phyloP scores from a whole-genome alignment of 53 echinoderm and acorn worm species.

The Apostichopus leukothele region DNA sequence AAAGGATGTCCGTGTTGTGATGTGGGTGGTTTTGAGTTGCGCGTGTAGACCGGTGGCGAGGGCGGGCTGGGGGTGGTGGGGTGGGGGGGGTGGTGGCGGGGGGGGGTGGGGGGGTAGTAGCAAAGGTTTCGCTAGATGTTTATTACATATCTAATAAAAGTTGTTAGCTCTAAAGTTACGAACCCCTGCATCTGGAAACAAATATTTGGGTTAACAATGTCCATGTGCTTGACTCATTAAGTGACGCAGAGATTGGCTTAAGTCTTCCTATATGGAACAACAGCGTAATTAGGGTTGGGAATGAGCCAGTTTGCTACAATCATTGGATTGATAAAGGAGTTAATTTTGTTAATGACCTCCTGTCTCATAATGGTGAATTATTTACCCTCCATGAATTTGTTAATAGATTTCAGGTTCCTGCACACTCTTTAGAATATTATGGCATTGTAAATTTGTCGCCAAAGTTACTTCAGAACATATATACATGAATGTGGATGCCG shows the following conservation, averaged over 20 bases:
- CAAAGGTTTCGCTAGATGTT: not conserved
- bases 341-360: not conserved
- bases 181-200: not conserved
- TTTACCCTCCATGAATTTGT: not conserved
- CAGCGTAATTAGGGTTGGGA: not conserved
- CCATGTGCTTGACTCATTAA: not conserved
- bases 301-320: not conserved
- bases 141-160: not conserved
- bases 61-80: too few species aligned
- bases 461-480: not conserved
- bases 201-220: not conserved
- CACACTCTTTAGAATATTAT: constrained; percentile 11
- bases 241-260: not conserved
- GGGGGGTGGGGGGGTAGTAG: too few species aligned
- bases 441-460: not conserved
- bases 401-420: not conserved
- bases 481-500: not conserved
- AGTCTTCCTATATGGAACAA: constrained; percentile 8
- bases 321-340: not conserved
- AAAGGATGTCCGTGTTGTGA: too few species aligned
- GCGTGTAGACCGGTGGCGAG: too few species aligned
- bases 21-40: too few species aligned
- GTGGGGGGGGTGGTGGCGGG: too few species aligned
- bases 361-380: not conserved
- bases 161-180: not conserved